Percentiles rank a stretch among this genome's conserved stretches.
Evolutionary conservation across 2,888 invertebrate species (phyloP).

Genomic region (Meliscaeva auricollis): DNA sequence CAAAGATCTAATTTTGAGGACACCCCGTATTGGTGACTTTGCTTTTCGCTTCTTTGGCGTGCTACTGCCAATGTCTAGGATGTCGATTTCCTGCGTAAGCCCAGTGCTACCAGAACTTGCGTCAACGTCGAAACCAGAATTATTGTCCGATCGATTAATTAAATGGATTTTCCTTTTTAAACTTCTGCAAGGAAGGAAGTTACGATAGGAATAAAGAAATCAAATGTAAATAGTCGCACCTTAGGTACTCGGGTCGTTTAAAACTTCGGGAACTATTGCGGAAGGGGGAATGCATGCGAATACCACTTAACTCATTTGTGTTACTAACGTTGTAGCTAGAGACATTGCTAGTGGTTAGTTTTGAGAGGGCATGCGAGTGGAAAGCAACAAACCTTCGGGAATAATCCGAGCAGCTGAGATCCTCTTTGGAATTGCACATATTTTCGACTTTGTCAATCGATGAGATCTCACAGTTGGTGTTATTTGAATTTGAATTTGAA

Average conservation of each 20-base stretch:
- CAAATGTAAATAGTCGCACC: constrained; percentile 70
- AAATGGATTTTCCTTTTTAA: constrained; percentile 87
- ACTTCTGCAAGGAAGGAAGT: constrained; percentile 81
- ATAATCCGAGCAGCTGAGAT: constrained; percentile 84
- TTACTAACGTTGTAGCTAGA: constrained; percentile 81
- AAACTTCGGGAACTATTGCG: constrained; percentile 82
- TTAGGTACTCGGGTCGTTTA: constrained; percentile 83
- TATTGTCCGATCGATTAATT: constrained; percentile 81
- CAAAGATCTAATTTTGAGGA: constrained; percentile 87
- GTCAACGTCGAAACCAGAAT: constrained; percentile 82
- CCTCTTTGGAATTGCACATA: constrained; percentile 81
- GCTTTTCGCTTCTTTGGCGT: constrained; percentile 88
- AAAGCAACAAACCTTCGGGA: constrained; percentile 84
- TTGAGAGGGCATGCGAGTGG: constrained; percentile 63
- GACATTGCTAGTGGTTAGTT: constrained; percentile 66
- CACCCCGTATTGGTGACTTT: constrained; percentile 85
- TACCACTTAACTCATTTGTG: constrained; percentile 82
- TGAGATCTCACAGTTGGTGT: constrained; percentile 86
- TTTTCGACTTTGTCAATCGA: constrained; percentile 83
- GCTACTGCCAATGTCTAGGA: constrained; percentile 88
- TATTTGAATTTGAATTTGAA: constrained; percentile 85
- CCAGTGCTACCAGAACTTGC: constrained; percentile 88
- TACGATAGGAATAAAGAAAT: not conserved
- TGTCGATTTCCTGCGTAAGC: constrained; percentile 89
- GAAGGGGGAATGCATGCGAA: constrained; percentile 82